A percentile compares a stretch with the other conserved stretches of the same genome.
phyloP scores from a whole-genome alignment of 2,888 invertebrate species.

The Caenorhabditis imperialis region DNA sequence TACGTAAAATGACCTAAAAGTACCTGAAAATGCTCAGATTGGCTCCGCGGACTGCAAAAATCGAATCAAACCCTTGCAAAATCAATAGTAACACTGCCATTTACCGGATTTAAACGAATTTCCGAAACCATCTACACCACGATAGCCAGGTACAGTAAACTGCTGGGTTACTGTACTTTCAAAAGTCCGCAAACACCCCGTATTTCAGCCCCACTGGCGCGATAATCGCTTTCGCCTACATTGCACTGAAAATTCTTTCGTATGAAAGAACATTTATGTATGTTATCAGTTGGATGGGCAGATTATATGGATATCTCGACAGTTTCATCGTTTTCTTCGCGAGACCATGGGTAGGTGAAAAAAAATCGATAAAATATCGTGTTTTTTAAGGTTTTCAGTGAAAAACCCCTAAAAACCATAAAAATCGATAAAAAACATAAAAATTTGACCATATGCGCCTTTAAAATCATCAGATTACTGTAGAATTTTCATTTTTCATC shows the following conservation, averaged over 20 bases:
- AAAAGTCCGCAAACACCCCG: too few species aligned
- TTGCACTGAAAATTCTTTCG: constrained; percentile 72
- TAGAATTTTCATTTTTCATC: constrained; percentile 1
- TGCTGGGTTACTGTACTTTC: too few species aligned
- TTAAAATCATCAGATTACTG: too few species aligned
- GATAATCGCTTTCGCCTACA: constrained; percentile 65
- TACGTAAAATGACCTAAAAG: neutral
- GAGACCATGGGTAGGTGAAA: constrained; percentile 64
- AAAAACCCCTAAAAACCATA: too few species aligned
- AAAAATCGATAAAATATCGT: neutral
- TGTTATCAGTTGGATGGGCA: constrained; percentile 68
- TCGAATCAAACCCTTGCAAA: constrained; percentile 80
- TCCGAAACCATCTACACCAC: constrained; percentile 66
- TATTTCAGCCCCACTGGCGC: constrained; percentile 68
- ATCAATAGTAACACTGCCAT: constrained; percentile 82
- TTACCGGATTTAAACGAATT: constrained; percentile 80
- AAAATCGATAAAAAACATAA: too few species aligned
- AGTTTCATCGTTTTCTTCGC: constrained; percentile 68
- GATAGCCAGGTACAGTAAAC: constrained; percentile 53
- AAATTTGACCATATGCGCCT: too few species aligned
- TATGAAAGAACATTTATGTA: constrained; percentile 74
- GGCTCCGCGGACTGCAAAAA: constrained; percentile 69
- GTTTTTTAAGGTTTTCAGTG: neutral
- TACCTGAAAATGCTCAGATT: constrained; percentile 54
- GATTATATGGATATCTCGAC: constrained; percentile 68